These are phyloP conservation scores for Rutpela maculata DNA, from an alignment of 2,888 invertebrate genomes.

Conservation along the genomic window DNA sequence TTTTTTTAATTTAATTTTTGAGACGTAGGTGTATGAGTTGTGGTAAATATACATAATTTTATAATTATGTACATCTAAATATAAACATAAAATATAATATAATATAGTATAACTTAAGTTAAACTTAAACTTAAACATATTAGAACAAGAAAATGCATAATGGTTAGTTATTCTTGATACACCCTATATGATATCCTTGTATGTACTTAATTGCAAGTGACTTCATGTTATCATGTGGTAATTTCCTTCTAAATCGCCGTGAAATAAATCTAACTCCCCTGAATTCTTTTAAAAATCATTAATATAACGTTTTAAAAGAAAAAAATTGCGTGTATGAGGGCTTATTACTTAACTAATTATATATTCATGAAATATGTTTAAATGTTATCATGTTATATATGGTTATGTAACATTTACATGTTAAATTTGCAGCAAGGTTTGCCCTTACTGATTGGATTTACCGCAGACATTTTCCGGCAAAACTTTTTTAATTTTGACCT, in stretches of 20 bases:
- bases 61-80: no score
- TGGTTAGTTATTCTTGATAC: no score
- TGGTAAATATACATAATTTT: no score
- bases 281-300: background rate
- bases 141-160: no score
- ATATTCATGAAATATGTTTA: background rate
- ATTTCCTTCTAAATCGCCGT: background rate
- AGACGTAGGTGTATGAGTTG: no score
- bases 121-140: no score
- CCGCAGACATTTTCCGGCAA: background rate
- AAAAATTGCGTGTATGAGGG: background rate
- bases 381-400: constrained; percentile 10
- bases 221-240: no score
- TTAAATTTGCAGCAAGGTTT: constrained; percentile 11
- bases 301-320: constrained; percentile 5
- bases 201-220: no score
- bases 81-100: no score
- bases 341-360: constrained; percentile 21
- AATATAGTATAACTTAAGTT: no score
- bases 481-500: background rate
- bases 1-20: no score
- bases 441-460: constrained; percentile 13
- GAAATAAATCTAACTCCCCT: background rate
- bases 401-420: constrained; percentile 21
- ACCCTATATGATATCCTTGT: no score